phyloP scores from a whole-genome alignment of 1,140 invertebrate species.

The Lanistes nyassanus region DNA sequence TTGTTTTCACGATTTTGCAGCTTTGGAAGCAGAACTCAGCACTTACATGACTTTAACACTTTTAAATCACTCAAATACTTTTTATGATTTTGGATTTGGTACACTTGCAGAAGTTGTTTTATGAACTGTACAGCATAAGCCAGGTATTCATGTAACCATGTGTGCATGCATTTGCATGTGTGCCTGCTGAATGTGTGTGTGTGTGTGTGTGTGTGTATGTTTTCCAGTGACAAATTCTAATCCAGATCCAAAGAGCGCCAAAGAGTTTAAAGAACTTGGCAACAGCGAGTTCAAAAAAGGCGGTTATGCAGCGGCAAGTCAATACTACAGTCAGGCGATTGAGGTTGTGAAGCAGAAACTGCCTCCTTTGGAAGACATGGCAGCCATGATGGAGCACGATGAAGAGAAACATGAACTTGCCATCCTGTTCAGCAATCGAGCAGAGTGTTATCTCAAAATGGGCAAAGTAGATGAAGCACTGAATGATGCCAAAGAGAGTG shows the following conservation, averaged over 20 bases:
- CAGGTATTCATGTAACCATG: constrained; percentile 21
- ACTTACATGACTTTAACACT: constrained; percentile 6
- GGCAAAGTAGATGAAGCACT: constrained; percentile 78
- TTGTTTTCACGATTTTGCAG: too few relatives aligned
- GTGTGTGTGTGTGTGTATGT: too few relatives aligned
- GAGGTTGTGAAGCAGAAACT: constrained; percentile 70
- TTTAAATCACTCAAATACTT: too few relatives aligned
- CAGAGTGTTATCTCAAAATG: constrained; percentile 85
- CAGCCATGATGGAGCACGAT: background rate
- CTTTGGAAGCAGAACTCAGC: too few relatives aligned
- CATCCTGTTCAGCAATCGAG: constrained; percentile 90
- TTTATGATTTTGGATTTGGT: too few relatives aligned
- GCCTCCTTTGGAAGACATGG: background rate
- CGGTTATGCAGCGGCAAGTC: constrained; percentile 80
- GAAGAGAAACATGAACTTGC: constrained; percentile 74
- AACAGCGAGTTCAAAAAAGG: constrained; percentile 82
- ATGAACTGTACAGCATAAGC: too few relatives aligned
- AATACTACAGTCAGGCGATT: constrained; percentile 84
- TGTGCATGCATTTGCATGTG: too few relatives aligned
- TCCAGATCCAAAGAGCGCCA: constrained; percentile 12
- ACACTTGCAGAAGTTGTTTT: too few relatives aligned
- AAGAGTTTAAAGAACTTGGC: constrained; percentile 71
- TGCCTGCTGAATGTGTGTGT: too few relatives aligned
- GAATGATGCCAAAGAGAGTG: constrained; percentile 85
- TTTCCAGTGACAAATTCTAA: background rate